A percentile compares a stretch with the other conserved stretches of the same genome.
These are phyloP conservation scores for Umimayanthus kanabou DNA, from an alignment of 92 coral and sea anemone species.

Conservation along the genomic window DNA sequence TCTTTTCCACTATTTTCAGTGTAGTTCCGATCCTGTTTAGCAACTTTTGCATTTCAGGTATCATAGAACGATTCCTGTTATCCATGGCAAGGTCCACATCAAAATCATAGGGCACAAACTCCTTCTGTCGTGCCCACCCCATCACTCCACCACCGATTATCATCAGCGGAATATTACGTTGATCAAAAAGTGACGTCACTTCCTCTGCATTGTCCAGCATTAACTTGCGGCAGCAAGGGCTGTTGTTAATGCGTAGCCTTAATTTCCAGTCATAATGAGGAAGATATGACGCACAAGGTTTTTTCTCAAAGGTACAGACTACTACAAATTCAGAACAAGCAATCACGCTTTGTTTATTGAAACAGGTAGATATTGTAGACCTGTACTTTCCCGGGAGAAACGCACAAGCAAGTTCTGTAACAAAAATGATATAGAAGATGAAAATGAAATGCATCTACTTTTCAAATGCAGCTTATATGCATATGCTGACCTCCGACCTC, in stretches of 20 bases:
- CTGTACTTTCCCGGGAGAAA: too few species aligned
- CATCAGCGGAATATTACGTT: background rate
- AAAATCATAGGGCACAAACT: slow-evolving; percentile 25
- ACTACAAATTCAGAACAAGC: too few species aligned
- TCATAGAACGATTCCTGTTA: background rate
- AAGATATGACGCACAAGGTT: background rate
- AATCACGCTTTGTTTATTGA: too few species aligned
- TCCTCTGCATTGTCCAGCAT: background rate
- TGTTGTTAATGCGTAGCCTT: slow-evolving; percentile 34
- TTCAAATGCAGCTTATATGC: too few species aligned
- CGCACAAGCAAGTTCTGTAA: too few species aligned
- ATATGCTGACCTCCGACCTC: too few species aligned
- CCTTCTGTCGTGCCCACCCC: slow-evolving; percentile 16
- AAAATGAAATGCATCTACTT: too few species aligned
- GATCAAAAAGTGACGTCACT: slow-evolving; percentile 1
- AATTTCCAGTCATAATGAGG: slow-evolving; percentile 25
- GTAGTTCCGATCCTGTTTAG: background rate
- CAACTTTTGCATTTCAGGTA: background rate
- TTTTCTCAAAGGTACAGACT: background rate
- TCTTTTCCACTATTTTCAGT: background rate
- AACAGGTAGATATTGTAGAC: too few species aligned
- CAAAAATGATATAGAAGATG: too few species aligned
- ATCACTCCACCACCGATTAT: slow-evolving; percentile 36
- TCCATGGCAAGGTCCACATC: slow-evolving; percentile 30
- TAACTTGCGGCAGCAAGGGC: slow-evolving; percentile 27